Evolutionary conservation across 2,797 vertebrate species (phyloP).

Genomic region (Xenentodon cancila): DNA sequence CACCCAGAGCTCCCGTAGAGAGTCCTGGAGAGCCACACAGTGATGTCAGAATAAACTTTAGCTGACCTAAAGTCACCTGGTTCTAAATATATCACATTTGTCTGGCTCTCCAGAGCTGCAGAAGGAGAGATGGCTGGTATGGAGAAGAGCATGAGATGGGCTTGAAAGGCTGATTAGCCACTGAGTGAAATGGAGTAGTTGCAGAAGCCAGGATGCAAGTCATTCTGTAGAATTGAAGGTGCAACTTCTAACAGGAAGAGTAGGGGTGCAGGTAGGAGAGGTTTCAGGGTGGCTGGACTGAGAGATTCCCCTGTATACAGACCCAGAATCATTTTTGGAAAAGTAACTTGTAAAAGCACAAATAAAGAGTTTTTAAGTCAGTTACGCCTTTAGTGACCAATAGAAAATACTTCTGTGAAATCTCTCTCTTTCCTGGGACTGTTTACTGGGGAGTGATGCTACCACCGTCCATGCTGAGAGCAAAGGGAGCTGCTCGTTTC

Average conservation of each 20-base stretch:
- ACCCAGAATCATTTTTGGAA: slow-evolving; percentile 62
- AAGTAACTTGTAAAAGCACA: slow-evolving; percentile 12
- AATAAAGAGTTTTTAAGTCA: slow-evolving; percentile 9
- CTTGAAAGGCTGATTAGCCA: slow-evolving; percentile 74
- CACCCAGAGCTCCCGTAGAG: slow-evolving; percentile 65
- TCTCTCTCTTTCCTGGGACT: slow-evolving; percentile 73
- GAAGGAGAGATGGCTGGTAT: slow-evolving; percentile 41
- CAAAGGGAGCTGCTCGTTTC: slow-evolving; percentile 70
- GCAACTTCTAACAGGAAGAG: slow-evolving; percentile 77
- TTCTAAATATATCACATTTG: slow-evolving; percentile 30
- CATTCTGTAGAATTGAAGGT: slow-evolving; percentile 87
- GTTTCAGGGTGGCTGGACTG: slow-evolving; percentile 65
- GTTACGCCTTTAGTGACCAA: slow-evolving; percentile 31
- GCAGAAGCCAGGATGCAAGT: slow-evolving; percentile 84
- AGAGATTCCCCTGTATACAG: slow-evolving; percentile 82
- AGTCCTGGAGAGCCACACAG: slow-evolving; percentile 79
- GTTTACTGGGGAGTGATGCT: slow-evolving; percentile 83
- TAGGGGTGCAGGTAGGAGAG: slow-evolving; percentile 68
- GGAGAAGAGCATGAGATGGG: slow-evolving; percentile 79
- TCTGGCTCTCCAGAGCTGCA: slow-evolving; percentile 76
- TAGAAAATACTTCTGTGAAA: slow-evolving; percentile 27
- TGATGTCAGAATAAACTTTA: slow-evolving; percentile 31
- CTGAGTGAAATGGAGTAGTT: slow-evolving; percentile 82
- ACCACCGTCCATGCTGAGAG: slow-evolving; percentile 80
- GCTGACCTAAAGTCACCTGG: slow-evolving; percentile 28